Evolutionary conservation across 2,797 vertebrate species (phyloP).

Genomic region (Semotilus atromaculatus): DNA sequence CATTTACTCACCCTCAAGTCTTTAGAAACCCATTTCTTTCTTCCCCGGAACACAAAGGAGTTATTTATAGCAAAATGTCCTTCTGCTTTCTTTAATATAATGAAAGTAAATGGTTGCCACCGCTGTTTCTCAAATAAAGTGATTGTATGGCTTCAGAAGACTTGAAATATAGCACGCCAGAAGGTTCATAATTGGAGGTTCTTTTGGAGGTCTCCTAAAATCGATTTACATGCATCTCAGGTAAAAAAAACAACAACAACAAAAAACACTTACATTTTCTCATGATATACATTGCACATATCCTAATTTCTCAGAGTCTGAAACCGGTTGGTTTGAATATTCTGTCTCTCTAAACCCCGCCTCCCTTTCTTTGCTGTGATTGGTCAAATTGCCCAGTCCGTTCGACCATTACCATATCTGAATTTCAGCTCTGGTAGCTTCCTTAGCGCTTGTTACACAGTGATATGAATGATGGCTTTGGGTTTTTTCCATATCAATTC

Average conservation of each 20-base stretch:
- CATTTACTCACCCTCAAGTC: constrained; percentile 15
- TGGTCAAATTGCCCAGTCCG: background rate
- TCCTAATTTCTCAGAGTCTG: background rate
- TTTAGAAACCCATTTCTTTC: constrained; percentile 9
- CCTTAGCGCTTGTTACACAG: background rate
- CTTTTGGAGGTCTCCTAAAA: background rate
- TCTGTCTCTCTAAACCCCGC: background rate
- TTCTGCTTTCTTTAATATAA: constrained; percentile 16
- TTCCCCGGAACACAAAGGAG: background rate
- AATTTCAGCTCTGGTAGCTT: background rate
- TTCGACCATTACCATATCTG: background rate
- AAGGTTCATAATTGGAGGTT: too few relatives aligned
- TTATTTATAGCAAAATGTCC: constrained; percentile 40
- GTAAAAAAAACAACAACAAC: background rate
- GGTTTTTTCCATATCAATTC: background rate
- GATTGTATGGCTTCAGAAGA: constrained; percentile 14
- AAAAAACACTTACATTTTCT: background rate
- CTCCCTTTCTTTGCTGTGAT: background rate
- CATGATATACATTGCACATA: background rate
- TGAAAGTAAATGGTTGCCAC: constrained; percentile 6
- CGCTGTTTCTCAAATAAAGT: constrained; percentile 29
- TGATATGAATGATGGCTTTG: background rate
- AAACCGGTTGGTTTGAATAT: background rate
- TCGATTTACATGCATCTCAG: background rate
- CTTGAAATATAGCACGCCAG: background rate